Percentiles rank a stretch among this genome's conserved stretches.
These are phyloP conservation scores for Sandelia bainsii DNA, from an alignment of 2,797 vertebrate species.

Conservation along the genomic window DNA sequence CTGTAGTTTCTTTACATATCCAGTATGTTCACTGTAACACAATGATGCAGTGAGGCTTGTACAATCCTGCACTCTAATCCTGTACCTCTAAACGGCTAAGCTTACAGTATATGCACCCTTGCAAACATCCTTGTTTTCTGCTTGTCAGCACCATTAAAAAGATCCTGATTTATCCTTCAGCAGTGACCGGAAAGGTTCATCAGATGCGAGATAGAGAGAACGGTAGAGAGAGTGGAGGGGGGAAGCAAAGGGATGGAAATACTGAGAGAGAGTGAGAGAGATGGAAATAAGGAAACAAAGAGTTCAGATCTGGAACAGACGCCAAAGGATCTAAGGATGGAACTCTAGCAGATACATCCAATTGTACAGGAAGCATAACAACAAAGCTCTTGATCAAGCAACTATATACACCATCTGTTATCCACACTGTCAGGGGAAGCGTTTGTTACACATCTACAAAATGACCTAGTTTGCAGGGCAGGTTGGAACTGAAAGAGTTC, in stretches of 20 bases:
- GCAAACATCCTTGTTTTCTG: constrained; percentile 66
- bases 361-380: constrained; percentile 45
- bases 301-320: constrained; percentile 29
- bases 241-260: neutral
- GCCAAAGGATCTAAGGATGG: constrained; percentile 36
- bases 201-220: constrained; percentile 56
- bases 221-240: constrained; percentile 4
- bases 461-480: constrained; percentile 34
- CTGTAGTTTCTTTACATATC: constrained; percentile 31
- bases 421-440: constrained; percentile 38
- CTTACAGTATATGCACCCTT: constrained; percentile 37
- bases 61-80: constrained; percentile 33
- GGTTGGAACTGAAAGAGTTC: constrained; percentile 23
- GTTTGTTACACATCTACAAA: constrained; percentile 41
- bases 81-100: constrained; percentile 33
- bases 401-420: constrained; percentile 58
- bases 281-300: constrained; percentile 45
- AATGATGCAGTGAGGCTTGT: constrained; percentile 17
- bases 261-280: constrained; percentile 6
- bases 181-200: constrained; percentile 61
- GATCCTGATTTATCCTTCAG: constrained; percentile 73
- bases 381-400: constrained; percentile 54
- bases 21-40: constrained; percentile 16
- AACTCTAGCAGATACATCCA: constrained; percentile 47
- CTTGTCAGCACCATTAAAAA: constrained; percentile 71